Evolutionary conservation across 1,140 invertebrate species (phyloP).

Genomic region (Argopecten irradians): DNA sequence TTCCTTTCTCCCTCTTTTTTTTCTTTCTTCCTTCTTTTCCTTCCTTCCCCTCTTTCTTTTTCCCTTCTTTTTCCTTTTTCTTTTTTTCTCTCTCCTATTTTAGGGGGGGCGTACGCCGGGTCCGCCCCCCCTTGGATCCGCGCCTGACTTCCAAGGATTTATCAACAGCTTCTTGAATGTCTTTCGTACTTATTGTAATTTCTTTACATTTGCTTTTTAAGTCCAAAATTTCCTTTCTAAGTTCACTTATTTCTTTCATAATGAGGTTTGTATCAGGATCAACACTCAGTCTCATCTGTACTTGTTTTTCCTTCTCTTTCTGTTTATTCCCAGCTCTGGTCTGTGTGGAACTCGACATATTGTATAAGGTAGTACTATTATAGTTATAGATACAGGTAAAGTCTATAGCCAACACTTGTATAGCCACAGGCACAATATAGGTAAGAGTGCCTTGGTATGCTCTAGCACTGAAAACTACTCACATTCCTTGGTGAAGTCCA

Average conservation of each 20-base stretch:
- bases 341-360: not conserved
- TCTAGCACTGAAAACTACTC: not conserved
- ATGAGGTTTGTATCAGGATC: not conserved
- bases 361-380: not conserved
- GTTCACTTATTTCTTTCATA: not conserved
- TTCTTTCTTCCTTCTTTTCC: no score
- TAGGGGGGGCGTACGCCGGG: no score
- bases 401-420: not conserved
- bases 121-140: no score
- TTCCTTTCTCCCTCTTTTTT: no score
- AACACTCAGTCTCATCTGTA: not conserved
- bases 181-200: not conserved
- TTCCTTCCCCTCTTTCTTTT: no score
- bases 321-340: not conserved
- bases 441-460: not conserved
- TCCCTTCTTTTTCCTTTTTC: no score
- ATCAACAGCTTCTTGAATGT: not conserved
- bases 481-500: not conserved
- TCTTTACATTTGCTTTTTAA: not conserved
- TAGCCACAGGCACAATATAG: not conserved
- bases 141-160: not conserved
- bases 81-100: no score
- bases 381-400: not conserved
- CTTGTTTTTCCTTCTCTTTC: not conserved
- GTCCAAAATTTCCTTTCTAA: not conserved